Evolutionary conservation across 1,140 invertebrate species (phyloP).

Genomic region (Triops longicaudatus): DNA sequence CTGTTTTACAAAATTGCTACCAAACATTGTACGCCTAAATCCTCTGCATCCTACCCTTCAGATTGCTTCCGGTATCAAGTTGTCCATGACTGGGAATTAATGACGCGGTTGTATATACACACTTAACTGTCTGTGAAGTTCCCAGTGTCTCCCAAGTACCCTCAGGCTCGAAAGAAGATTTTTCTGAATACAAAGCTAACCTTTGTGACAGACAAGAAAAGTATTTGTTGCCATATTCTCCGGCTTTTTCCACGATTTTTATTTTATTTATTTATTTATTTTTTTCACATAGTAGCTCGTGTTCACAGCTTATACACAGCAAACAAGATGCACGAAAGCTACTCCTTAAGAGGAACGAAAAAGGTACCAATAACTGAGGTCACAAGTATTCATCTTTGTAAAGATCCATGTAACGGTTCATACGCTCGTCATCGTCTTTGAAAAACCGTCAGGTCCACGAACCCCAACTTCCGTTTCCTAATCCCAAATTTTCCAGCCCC

Average conservation of each 20-base stretch:
- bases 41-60: background rate
- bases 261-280: too few relatives aligned
- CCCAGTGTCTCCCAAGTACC: background rate
- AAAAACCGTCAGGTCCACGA: background rate
- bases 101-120: background rate
- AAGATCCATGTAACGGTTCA: background rate
- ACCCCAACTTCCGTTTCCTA: conserved; percentile 7
- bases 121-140: conserved; percentile 3
- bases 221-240: background rate
- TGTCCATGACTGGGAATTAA: conserved; percentile 9
- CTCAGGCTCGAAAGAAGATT: background rate
- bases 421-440: background rate
- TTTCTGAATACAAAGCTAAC: background rate
- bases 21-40: background rate
- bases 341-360: too few relatives aligned
- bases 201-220: background rate
- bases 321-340: too few relatives aligned
- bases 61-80: conserved; percentile 6
- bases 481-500: background rate
- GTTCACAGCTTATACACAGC: too few relatives aligned
- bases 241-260: too few relatives aligned
- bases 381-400: background rate
- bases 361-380: too few relatives aligned
- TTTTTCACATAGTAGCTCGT: too few relatives aligned
- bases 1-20: background rate